A percentile compares a stretch with the other conserved stretches of the same genome.
Evolutionary conservation across 2,113 vertebrate species (phyloP).

Genomic region (Caretta caretta): DNA sequence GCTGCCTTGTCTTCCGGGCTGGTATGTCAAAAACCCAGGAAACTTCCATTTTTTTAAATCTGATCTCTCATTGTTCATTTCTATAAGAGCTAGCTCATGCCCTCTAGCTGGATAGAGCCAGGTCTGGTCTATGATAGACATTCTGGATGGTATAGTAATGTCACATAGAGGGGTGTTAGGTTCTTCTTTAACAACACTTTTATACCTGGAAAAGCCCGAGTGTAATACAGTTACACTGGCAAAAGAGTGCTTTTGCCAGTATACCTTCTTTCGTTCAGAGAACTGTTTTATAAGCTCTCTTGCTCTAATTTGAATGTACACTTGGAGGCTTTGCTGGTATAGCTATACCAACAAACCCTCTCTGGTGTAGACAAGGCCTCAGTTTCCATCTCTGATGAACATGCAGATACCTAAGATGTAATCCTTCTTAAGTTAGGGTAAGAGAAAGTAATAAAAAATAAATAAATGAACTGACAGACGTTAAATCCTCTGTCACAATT

Average conservation of each 20-base stretch:
- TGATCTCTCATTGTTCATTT: background rate
- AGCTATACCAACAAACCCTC: too few relatives aligned
- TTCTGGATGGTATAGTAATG: background rate
- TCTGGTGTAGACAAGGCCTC: too few relatives aligned
- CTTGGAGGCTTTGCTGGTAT: too few relatives aligned
- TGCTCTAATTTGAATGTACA: too few relatives aligned
- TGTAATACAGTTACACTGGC: background rate
- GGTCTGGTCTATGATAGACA: background rate
- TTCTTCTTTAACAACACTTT: background rate
- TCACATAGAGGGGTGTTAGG: background rate
- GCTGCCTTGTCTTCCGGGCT: background rate
- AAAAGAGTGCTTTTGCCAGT: too few relatives aligned
- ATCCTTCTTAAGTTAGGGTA: too few relatives aligned
- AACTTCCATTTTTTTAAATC: background rate
- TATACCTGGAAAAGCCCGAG: background rate
- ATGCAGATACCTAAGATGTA: too few relatives aligned
- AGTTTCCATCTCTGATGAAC: too few relatives aligned
- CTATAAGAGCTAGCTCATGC: background rate
- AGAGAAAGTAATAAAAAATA: too few relatives aligned
- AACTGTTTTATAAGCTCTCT: too few relatives aligned
- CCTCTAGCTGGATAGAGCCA: background rate
- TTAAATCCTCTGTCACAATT: background rate
- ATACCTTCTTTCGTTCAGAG: too few relatives aligned
- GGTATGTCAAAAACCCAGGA: background rate
- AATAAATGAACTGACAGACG: background rate